Base-by-base conservation (phyloP, 2,888 invertebrate species). In the Anoplius nigerrimus region DNA sequence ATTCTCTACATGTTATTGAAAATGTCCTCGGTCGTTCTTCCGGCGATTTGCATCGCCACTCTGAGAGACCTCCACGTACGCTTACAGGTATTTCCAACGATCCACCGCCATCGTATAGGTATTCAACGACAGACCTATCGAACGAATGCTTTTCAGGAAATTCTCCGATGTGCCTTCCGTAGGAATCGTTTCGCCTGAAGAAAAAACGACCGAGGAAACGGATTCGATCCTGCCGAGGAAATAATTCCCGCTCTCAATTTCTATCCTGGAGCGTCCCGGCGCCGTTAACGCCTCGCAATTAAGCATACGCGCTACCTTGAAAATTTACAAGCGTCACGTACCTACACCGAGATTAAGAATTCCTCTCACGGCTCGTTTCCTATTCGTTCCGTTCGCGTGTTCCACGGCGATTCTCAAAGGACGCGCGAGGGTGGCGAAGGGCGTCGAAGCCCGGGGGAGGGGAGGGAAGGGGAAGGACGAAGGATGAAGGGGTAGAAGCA, bases 1-100 rank as follows among this genome's bases (percentile, higher is more conserved):
- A 11, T 76, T 5, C 79, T 78, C 59, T 84, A 79, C 64, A 72
- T 80, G 22, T 71, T 84, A 52, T 73, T 79, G 21, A 84, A 85
- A 73, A 72, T 74, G 16, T 83, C 79, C 6, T 78, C 81, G 2
- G 69, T 76, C 24, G 53, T 83, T 18, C 66, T 77, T 56, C 81
- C 85, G 13, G 60, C 83, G 18, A 73, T 81, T 63, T 86, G 75
- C 66, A 68, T 82, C 57, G 27, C 48, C n/a, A 67, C 72, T 8
- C 79, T 76, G 2, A 66, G 45, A 4, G 66, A 71, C 45, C 74
- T 82, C 64, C 79, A 69, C 42, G 55, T 59, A 56, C 42, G 46
- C 3, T 11, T 75, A 6, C 46, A 64, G 67, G 75, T 71, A 55
- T 48, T 42, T 4, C 48, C 48, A 16, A 18, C 48, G 45, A 45